Evolutionary conservation across 2,113 vertebrate species (phyloP), one percentile per base, ranked within the genome.

Genomic region (Microcebus ravelobensis): DNA sequence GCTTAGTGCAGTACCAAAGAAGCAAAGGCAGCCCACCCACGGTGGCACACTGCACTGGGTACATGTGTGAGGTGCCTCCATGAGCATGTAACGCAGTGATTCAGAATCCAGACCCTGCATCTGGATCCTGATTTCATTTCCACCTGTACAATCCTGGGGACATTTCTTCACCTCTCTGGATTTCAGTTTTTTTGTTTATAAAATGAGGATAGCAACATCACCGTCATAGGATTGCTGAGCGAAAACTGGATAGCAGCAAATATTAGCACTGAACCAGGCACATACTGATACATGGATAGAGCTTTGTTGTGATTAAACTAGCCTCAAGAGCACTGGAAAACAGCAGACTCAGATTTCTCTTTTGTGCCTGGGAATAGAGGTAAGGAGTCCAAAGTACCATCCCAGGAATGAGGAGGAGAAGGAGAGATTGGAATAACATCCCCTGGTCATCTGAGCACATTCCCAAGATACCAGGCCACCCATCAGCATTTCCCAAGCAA

Each of bases 391-490:
- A 83, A 94, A 91, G 95, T 91, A 48, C 74, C 89, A 87, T 34
- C 68, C 57, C 77, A 97, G 83, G 93, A 96, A 96, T 50, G 59
- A 39, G 96, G 96, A 96, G 96, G 93, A 97, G 89, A 94, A 70
- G 87, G 13, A 96, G 89, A 94, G 94, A 27, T 29, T 95, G 87
- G 87, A 95, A 96, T 97, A 98, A 97, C 97, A 97, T 93, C 70
- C 90, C 96, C 93, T 89, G 61, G 90, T 87, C 13, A 0, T 55
- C 27, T 20, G 95, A 93, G 87, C 81, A 95, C 97, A 98, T 97
- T 98, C 96, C 67, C 97, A 92, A 95, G 95, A 97, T 97, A 90
- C 95, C 95, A 97, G 57, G 59, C 29, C 93, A 95, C 86, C 71
- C 93, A 90, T 36, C 45, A 67, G 80, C 80, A 80, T 81, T 96